Percentiles rank a stretch among this genome's conserved stretches.
Conservation (phyloP, 2,113 vertebrate genomes). For the Chitala chitala region DNA sequence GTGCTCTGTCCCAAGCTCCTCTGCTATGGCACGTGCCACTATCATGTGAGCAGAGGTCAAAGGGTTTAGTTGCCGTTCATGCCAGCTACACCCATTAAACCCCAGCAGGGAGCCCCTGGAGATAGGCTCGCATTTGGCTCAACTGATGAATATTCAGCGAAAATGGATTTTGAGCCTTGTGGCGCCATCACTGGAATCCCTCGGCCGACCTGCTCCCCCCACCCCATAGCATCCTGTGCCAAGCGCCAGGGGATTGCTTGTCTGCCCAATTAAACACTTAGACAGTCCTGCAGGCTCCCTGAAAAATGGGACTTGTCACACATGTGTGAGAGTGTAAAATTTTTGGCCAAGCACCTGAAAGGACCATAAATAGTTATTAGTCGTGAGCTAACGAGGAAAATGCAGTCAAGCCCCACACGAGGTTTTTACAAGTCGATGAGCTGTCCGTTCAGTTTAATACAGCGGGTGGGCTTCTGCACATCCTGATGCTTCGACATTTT, state of each 20-base stretch:
- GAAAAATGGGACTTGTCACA: neutral
- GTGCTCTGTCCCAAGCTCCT: neutral
- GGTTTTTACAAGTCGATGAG: neutral
- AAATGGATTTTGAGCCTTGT: neutral
- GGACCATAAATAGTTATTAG: neutral
- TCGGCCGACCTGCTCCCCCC: neutral
- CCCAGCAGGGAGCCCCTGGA: constrained; percentile 36
- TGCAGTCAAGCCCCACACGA: neutral
- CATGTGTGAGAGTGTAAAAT: neutral
- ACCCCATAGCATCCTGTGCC: neutral
- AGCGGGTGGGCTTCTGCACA: neutral
- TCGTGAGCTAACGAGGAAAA: neutral
- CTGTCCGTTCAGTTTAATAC: neutral
- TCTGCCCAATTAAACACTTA: constrained; percentile 12
- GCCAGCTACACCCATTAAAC: constrained; percentile 50
- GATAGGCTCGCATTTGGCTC: constrained; percentile 34
- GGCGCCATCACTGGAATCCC: neutral
- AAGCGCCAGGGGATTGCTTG: neutral
- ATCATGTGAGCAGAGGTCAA: constrained; percentile 30
- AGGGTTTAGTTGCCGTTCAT: constrained; percentile 52
- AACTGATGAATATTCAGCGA: constrained; percentile 53
- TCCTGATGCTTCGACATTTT: neutral
- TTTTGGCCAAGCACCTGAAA: neutral
- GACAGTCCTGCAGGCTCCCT: neutral
- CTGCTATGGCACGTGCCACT: neutral